Evolutionary conservation across 2,113 vertebrate species (phyloP), one percentile per base, ranked within the genome.

Genomic region (Proteles cristata): DNA sequence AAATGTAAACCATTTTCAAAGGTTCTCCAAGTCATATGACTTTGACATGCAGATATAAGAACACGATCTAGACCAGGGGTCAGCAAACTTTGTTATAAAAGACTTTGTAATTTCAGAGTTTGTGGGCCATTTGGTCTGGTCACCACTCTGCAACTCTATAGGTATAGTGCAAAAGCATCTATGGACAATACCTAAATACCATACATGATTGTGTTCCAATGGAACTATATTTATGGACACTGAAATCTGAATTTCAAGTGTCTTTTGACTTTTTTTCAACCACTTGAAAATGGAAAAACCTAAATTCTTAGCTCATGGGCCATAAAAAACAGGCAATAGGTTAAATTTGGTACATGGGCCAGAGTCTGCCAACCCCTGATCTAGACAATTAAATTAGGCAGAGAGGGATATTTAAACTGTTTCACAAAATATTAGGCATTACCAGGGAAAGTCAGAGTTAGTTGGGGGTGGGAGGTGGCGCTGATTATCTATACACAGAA

Each of bases 251-350:
- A 96, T 82, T 84, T 53, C 77, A 93, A 19, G 16, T 48, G 31
- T 87, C 39, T 81, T 55, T 55, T 31, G 0, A 63, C 39, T 79
- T 91, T 95, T 73, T 88, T 69, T 21, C 73, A 97, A 94, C 15
- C 50, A 94, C 35, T 82, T 82, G 95, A 87, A 95, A 92, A 79
- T 11, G 58, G 74, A 93, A 93, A 95, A 89, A 39, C 48, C 11
- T 50, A 50, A 50, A 68, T 35, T 94, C 45, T 66, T 65, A 65
- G 82, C 43, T 83, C 45, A 71, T 5, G 15, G 61, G 58, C 35
- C 68, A 87, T 28, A 83, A 90, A 88, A 92, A 94, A 89, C 10
- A 94, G 91, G 69, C 33, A 88, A 74, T 39, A 4, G 33, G 11
- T 28, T 8, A 39, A 21, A 79, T 61, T 10, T 82, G 74, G 35